These are phyloP conservation scores for Plagiodera versicolora DNA, from an alignment of 2,888 invertebrate genomes.

Conservation along the genomic window DNA sequence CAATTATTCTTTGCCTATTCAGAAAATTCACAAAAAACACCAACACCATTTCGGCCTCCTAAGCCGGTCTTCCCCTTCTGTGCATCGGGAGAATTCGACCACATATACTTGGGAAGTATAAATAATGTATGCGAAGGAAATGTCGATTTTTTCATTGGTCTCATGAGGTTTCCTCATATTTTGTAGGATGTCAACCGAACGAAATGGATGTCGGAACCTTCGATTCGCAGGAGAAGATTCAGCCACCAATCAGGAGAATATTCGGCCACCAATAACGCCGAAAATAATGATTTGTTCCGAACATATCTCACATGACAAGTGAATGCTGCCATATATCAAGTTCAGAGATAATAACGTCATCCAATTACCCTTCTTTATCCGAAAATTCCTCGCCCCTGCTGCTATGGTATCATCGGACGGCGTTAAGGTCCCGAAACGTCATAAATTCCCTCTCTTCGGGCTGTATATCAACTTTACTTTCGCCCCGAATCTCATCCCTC, in stretches of 20 bases:
- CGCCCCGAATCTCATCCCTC: slow-evolving; percentile 2
- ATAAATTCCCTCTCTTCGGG: slow-evolving; percentile 18
- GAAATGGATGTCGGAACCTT: too few species aligned
- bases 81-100: too few species aligned
- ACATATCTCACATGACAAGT: slow-evolving; percentile 5
- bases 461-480: slow-evolving; percentile 16
- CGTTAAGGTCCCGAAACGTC: slow-evolving; percentile 16
- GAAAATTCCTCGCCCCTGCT: slow-evolving; percentile 22
- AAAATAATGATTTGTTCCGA: slow-evolving; percentile 3
- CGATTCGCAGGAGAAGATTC: too few species aligned
- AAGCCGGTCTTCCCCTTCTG: too few species aligned
- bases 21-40: too few species aligned
- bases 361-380: slow-evolving; percentile 31
- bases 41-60: too few species aligned
- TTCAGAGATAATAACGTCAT: slow-evolving; percentile 30
- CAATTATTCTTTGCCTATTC: too few species aligned
- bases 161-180: too few species aligned
- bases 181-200: too few species aligned
- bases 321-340: slow-evolving; percentile 26
- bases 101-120: too few species aligned
- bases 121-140: too few species aligned
- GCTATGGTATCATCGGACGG: slow-evolving; percentile 22
- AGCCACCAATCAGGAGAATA: neutral
- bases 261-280: neutral
- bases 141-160: too few species aligned